phyloP scores from a whole-genome alignment of 2,797 vertebrate genomes.

The Rhinophrynus dorsalis region DNA sequence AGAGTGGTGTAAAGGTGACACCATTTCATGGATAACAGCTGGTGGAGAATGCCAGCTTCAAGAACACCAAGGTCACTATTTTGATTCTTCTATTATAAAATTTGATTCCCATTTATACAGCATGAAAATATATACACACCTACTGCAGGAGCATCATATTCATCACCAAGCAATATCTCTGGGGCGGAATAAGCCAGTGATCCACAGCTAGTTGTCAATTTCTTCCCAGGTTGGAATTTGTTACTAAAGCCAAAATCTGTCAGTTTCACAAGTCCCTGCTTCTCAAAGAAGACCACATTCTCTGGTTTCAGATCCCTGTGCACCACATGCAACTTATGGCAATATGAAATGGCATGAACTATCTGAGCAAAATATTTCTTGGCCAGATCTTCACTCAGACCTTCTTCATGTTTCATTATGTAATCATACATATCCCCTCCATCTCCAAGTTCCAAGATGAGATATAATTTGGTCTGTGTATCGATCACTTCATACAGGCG shows the following conservation, averaged over 20 bases:
- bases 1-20: too few species aligned
- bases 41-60: too few species aligned
- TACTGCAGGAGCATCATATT: slow-evolving; percentile 96
- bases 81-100: too few species aligned
- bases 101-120: too few species aligned
- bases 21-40: too few species aligned
- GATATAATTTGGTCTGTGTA: slow-evolving; percentile 96
- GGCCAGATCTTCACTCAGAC: slow-evolving; percentile 91
- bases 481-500: slow-evolving; percentile 96
- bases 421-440: slow-evolving; percentile 98
- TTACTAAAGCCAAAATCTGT: slow-evolving; percentile 99
- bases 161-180: slow-evolving; percentile 94
- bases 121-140: slow-evolving; percentile 72
- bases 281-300: slow-evolving; percentile 98
- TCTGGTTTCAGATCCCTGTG: slow-evolving; percentile 97
- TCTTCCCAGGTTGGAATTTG: slow-evolving; percentile 97
- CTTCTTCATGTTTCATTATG: slow-evolving; percentile 98
- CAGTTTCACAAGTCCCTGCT: slow-evolving; percentile 95
- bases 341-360: slow-evolving; percentile 96
- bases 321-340: slow-evolving; percentile 94
- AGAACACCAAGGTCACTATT: too few species aligned
- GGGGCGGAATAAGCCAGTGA: slow-evolving; percentile 96
- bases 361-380: slow-evolving; percentile 98
- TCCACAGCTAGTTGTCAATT: slow-evolving; percentile 95
- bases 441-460: slow-evolving; percentile 94